These are phyloP conservation scores for Sebastes fasciatus DNA, from an alignment of 2,113 vertebrate species.

Conservation along the genomic window DNA sequence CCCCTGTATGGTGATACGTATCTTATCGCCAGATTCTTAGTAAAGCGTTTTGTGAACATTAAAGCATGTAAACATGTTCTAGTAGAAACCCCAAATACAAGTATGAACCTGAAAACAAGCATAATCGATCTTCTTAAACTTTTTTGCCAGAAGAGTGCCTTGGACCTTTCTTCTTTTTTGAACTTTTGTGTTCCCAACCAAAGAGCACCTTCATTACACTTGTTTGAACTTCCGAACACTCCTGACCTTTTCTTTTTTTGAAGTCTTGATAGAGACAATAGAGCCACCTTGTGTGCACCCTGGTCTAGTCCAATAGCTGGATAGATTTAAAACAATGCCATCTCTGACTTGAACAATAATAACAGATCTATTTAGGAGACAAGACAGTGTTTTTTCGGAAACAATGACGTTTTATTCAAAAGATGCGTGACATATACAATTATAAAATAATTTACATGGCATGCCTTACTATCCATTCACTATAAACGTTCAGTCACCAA, in stretches of 20 bases:
- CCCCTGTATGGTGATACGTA: too few relatives aligned
- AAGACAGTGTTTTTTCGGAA: constrained; percentile 64
- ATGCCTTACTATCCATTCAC: constrained; percentile 86
- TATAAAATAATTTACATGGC: constrained; percentile 87
- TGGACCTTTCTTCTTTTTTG: not conserved
- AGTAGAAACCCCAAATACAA: too few relatives aligned
- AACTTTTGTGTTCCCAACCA: not conserved
- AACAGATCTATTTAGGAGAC: not conserved
- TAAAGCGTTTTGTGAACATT: too few relatives aligned
- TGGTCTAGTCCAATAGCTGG: not conserved
- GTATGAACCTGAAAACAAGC: too few relatives aligned
- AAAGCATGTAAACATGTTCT: too few relatives aligned
- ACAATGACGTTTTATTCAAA: constrained; percentile 84
- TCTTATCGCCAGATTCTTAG: too few relatives aligned
- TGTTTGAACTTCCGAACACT: not conserved
- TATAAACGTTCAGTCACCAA: constrained; percentile 84
- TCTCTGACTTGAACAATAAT: not conserved
- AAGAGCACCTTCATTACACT: not conserved
- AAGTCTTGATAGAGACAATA: not conserved
- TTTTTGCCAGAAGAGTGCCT: not conserved
- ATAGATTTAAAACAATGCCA: not conserved
- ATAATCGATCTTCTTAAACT: too few relatives aligned
- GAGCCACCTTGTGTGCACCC: not conserved
- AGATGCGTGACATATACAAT: constrained; percentile 84
- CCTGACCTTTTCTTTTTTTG: not conserved